Conservation (phyloP, 2,113 vertebrate genomes). For the Hippocampus guttulatus region DNA sequence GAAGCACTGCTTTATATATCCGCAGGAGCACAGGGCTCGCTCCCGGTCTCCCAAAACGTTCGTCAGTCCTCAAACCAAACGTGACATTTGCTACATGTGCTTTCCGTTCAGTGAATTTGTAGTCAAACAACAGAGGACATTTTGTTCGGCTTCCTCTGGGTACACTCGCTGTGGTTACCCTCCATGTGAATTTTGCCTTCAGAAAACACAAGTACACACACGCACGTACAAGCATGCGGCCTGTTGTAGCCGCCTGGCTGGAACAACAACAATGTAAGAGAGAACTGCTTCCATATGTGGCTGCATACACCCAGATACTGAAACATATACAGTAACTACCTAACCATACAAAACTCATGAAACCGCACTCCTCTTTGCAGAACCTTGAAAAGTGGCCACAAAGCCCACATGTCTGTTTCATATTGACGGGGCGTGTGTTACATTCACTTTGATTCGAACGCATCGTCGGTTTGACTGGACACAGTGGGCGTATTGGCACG, state of each 20-base stretch:
- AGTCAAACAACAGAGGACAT: constrained; percentile 26
- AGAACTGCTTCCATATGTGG: constrained; percentile 74
- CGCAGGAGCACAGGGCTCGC: too few relatives aligned
- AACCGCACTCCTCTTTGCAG: constrained; percentile 42
- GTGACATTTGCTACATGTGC: constrained; percentile 8
- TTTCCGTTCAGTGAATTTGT: constrained; percentile 12
- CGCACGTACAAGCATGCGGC: constrained; percentile 19
- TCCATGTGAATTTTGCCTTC: constrained; percentile 23
- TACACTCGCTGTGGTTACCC: constrained; percentile 30
- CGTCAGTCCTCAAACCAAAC: constrained; percentile 13
- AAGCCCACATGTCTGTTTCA: constrained; percentile 35
- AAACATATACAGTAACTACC: constrained; percentile 32
- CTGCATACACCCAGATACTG: constrained; percentile 19
- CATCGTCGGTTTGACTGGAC: constrained; percentile 15
- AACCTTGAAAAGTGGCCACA: constrained; percentile 44
- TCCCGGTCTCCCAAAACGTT: constrained; percentile 1
- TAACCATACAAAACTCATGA: constrained; percentile 34
- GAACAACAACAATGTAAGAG: constrained; percentile 64
- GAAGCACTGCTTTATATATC: too few relatives aligned
- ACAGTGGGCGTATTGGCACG: background rate
- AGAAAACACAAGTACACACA: constrained; percentile 18
- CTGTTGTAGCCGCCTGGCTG: constrained; percentile 58
- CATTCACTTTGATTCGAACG: constrained; percentile 29
- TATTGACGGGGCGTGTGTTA: constrained; percentile 34
- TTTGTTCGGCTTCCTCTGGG: constrained; percentile 28